Conservation (phyloP, 2,888 invertebrate species). For the Luperina nickerlii region DNA sequence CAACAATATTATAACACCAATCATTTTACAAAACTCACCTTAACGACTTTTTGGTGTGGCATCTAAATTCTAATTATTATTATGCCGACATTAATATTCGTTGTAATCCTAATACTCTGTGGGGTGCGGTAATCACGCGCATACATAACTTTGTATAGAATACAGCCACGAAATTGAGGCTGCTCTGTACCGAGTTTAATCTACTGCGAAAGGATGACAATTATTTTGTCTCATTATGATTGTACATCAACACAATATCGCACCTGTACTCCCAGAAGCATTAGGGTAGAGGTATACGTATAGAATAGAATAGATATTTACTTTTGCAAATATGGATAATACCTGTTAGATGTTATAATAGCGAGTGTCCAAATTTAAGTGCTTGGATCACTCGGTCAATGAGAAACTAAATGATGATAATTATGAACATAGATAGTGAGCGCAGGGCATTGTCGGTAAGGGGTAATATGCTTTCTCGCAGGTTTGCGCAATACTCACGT, state of each 20-base stretch:
- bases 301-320: too few relatives aligned
- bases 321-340: too few relatives aligned
- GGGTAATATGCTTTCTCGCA: too few relatives aligned
- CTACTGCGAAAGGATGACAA: not conserved
- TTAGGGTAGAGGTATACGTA: too few relatives aligned
- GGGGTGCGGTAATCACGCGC: not conserved
- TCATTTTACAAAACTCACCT: not conserved
- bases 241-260: not conserved
- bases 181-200: not conserved
- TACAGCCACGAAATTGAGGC: constrained; percentile 8
- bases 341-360: too few relatives aligned
- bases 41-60: not conserved
- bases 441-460: too few relatives aligned
- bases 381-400: too few relatives aligned
- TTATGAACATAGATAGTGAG: too few relatives aligned
- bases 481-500: too few relatives aligned
- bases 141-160: not conserved
- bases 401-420: too few relatives aligned
- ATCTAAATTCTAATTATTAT: constrained; percentile 1
- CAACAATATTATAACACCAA: not conserved
- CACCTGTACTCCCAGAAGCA: too few relatives aligned
- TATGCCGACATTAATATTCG: not conserved
- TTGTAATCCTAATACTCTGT: not conserved
- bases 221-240: not conserved
- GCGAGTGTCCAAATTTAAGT: too few relatives aligned